A percentile compares a stretch with the other conserved stretches of the same genome.
These are phyloP conservation scores for Tetramorium bicarinatum DNA, from an alignment of 2,888 invertebrate genomes.

Conservation along the genomic window DNA sequence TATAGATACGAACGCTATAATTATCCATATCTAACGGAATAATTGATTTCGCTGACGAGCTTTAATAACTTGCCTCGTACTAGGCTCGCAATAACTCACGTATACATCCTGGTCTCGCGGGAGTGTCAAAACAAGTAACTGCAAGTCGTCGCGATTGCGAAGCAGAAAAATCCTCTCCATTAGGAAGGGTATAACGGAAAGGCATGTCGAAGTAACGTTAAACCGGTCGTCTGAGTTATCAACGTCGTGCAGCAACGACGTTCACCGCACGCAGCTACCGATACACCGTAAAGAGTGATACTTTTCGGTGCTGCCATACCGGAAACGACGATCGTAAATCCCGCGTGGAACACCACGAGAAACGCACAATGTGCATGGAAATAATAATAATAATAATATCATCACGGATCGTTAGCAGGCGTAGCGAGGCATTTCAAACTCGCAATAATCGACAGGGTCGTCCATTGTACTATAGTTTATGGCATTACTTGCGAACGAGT, in stretches of 20 bases:
- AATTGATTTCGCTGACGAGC: conserved; percentile 53
- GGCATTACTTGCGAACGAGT: conserved; percentile 46
- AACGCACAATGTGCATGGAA: conserved; percentile 27
- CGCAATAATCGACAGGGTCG: conserved; percentile 51
- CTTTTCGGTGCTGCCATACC: conserved; percentile 39
- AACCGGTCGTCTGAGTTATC: conserved; percentile 49
- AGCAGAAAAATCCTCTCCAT: conserved; percentile 32
- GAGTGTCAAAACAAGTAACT: conserved; percentile 44
- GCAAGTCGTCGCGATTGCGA: conserved; percentile 28
- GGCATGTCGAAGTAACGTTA: conserved; percentile 22
- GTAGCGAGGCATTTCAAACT: conserved; percentile 52
- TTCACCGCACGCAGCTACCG: conserved; percentile 18
- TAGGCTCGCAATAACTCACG: conserved; percentile 32
- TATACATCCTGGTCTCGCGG: conserved; percentile 37
- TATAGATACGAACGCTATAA: conserved; percentile 46
- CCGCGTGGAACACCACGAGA: neutral
- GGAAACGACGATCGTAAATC: conserved; percentile 47
- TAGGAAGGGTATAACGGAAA: conserved; percentile 43
- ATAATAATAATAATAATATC: conserved; percentile 40
- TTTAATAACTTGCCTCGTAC: conserved; percentile 48
- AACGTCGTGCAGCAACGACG: conserved; percentile 25
- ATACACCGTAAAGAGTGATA: conserved; percentile 32
- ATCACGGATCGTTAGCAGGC: conserved; percentile 49
- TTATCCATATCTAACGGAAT: conserved; percentile 49
- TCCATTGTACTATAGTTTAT: conserved; percentile 42